Evolutionary conservation across 1,140 invertebrate genomes (phyloP), one percentile per base, ranked within the genome.

Genomic region (Hylaeus anthracinus): DNA sequence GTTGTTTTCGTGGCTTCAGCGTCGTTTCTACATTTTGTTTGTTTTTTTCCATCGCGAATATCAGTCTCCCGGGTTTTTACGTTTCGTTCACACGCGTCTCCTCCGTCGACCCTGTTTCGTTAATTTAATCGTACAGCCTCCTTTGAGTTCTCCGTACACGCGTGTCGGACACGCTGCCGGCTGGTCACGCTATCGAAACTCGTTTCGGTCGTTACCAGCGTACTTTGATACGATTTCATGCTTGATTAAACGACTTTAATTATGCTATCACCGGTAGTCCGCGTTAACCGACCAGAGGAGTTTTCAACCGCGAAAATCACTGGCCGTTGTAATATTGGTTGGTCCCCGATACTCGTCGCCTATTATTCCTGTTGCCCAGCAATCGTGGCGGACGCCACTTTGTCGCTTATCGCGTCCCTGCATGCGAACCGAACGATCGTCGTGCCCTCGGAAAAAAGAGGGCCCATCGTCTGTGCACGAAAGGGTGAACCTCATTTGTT

Each of bases 231-330:
- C 63, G 83, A 86, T 82, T 86, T 83, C 26, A 56, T 55, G 75
- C 63, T 73, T 67, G 79, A 79, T 86, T 86, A 86, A 65, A 72
- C 65, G 79, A 70, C 55, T 77, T 74, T 85, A 85, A 86, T 86
- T 82, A 82, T 69, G 43, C 84, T 26, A 43, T 86, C 83, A 71
- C n/a, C 12, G 45, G 26, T n/a, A 14, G 14, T 26, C 60, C 26
- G 60, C 53, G 60, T 65, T 63, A 63, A 51, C 61, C 61, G 10
- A 2, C 4, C 61, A 10, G 3, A 3, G 8, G 45, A 60, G 41
- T 56, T 78, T 55, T 45, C 58, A 43, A 72, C 48, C 60, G 60
- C 51, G 76, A 56, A 45, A 65, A 72, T 72, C 41, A 48, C 12
- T n/a, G 53, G 3, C 9, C n/a, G 58, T 6, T 14, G 10, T 26